phyloP scores from a whole-genome alignment of 2,113 vertebrate species.

The Tetrax tetrax region DNA sequence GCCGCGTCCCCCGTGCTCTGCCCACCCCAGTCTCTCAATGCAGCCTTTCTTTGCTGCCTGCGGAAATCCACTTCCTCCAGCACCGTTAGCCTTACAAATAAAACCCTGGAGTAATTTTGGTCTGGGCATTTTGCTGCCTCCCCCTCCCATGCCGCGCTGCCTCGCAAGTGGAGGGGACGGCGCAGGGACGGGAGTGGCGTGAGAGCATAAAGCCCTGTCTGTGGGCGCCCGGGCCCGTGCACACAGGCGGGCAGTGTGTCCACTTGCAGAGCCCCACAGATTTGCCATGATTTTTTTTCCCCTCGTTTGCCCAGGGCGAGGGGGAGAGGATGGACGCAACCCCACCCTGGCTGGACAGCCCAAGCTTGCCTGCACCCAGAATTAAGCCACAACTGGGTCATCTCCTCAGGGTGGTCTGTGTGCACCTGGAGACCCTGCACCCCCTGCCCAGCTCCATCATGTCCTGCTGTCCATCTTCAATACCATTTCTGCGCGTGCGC shows the following conservation, averaged over 20 bases:
- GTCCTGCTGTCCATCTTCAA: rapidly evolving
- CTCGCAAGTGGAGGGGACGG: not conserved
- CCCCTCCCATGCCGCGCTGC: rapidly evolving
- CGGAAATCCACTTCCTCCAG: slow-evolving; percentile 54
- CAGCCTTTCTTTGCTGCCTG: slow-evolving; percentile 29
- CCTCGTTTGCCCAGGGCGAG: not conserved
- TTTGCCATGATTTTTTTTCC: not conserved
- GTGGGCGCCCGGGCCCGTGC: rapidly evolving
- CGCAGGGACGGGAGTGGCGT: rapidly evolving
- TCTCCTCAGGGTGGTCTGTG: not conserved
- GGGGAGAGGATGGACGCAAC: not conserved
- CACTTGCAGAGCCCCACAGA: rapidly evolving
- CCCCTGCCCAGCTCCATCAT: not conserved
- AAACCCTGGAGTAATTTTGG: not conserved
- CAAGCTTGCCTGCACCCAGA: not conserved
- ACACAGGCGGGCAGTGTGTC: not conserved
- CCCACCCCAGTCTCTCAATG: not conserved
- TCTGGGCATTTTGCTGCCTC: not conserved
- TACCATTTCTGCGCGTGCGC: not conserved
- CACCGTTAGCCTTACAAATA: slow-evolving; percentile 16
- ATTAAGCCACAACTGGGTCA: not conserved
- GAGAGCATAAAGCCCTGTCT: not conserved
- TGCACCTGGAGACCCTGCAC: no score
- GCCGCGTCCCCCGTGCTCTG: not conserved
- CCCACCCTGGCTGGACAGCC: not conserved